Conservation (phyloP, 2,797 vertebrate genomes). For the Pseudomugil gertrudae region DNA sequence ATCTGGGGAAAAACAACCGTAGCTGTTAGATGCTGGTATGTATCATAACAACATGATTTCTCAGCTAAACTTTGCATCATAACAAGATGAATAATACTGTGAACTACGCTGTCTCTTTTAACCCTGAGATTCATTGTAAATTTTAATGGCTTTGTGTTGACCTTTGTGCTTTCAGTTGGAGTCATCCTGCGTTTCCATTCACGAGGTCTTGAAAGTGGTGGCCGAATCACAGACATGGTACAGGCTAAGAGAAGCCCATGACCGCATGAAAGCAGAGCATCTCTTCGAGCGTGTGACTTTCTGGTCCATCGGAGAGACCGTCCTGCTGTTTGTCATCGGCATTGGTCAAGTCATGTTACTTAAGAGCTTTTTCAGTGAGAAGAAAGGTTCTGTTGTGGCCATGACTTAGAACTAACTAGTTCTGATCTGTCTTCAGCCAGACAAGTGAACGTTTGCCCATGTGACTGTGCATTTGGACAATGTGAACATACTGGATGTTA, state of each 20-base stretch:
- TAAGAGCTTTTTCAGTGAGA: conserved; percentile 90
- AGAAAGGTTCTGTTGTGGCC: conserved; percentile 65
- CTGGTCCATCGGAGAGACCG: conserved; percentile 89
- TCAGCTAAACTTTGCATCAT: too few relatives aligned
- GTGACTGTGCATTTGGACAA: conserved; percentile 22
- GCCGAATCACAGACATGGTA: conserved; percentile 88
- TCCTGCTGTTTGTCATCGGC: conserved; percentile 87
- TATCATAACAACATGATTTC: too few relatives aligned
- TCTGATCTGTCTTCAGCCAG: background rate
- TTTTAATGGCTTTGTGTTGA: background rate
- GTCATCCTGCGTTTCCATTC: conserved; percentile 88
- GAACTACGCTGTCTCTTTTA: too few relatives aligned
- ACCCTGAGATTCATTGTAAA: background rate
- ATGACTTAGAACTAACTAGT: conserved; percentile 70
- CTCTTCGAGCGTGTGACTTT: conserved; percentile 83
- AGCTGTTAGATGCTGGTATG: too few relatives aligned
- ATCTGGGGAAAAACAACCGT: too few relatives aligned
- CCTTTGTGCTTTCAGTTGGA: conserved; percentile 83
- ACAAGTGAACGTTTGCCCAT: background rate
- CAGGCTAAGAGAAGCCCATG: conserved; percentile 87
- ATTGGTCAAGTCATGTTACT: conserved; percentile 90
- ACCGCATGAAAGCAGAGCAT: conserved; percentile 86
- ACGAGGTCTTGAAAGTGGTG: conserved; percentile 87
- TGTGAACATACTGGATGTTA: conserved; percentile 7
- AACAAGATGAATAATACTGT: background rate